Evolutionary conservation across 2,113 vertebrate species (phyloP), one percentile per base, ranked within the genome.

Genomic region (Theropithecus gelada): DNA sequence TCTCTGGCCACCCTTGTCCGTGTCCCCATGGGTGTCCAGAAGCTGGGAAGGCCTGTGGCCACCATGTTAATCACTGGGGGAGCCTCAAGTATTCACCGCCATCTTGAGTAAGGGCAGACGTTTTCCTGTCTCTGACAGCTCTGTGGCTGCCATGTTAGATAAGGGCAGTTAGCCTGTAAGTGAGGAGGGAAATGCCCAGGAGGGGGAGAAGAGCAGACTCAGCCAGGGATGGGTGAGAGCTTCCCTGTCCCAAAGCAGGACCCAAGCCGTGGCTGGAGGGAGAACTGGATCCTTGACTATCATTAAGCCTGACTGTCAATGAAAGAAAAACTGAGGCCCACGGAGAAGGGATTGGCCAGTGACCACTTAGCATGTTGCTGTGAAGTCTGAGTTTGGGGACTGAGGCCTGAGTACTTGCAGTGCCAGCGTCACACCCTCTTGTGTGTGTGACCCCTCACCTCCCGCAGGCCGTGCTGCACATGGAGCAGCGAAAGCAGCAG

Each of bases 401-500:
- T 6, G 16, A 80, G 40, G 17, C 88, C 64, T 18, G 17, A 59
- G 45, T 8, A 10, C 30, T 45, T 43, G 17, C 38, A 83, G 38
- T 11, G 17, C 32, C 32, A 1, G 14, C 2, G 1, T n/a, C 38
- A 14, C 8, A 16, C n/a, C 2, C 20, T 40, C 9, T 27, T 22
- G 30, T 38, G 61, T 48, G 17, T 81, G 52, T 2, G 0, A 18
- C 11, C 30, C 22, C 6, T 2, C 3, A 0, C 25, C 17, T 8
- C 17, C n/a, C 11, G 0, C 52, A 99, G 99, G 99, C 99, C 0
- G 99, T 99, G 1, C 95, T 99, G 90, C 99, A 99, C 22, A 99
- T 99, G 99, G 99, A 99, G 10, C 99, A 99, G 96, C 99, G 99
- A 97, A 99, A 99, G 72, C 98, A 98, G 17, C 99, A 99, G 92